Evolutionary conservation across 2,888 invertebrate species (phyloP).

Genomic region (Cosmia trapezina): DNA sequence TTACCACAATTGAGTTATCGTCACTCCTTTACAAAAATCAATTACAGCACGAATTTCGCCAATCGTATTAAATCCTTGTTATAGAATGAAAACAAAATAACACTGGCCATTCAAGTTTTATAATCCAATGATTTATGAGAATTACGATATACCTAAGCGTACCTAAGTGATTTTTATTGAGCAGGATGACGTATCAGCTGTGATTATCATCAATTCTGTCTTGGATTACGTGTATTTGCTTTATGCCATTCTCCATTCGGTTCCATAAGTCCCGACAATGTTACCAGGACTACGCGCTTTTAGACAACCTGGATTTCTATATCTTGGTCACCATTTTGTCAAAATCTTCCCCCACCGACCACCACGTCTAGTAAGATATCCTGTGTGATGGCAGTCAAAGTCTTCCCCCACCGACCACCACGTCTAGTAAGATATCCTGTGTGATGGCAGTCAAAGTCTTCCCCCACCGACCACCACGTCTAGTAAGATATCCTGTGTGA

Average conservation of each 20-base stretch:
- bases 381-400: no score
- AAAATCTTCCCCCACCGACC: not conserved
- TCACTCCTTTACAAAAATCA: slow-evolving; percentile 34
- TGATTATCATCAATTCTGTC: not conserved
- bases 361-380: not conserved
- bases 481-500: not conserved
- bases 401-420: not conserved
- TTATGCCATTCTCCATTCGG: not conserved
- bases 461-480: not conserved
- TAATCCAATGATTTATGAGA: not conserved
- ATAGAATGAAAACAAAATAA: not conserved
- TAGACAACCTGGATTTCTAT: no score
- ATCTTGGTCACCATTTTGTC: not conserved
- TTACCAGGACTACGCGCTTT: no score
- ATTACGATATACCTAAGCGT: no score
- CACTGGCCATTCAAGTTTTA: not conserved
- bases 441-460: no score
- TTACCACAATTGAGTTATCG: slow-evolving; percentile 27
- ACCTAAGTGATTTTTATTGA: not conserved
- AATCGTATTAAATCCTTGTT: slow-evolving; percentile 9
- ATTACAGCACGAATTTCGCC: slow-evolving; percentile 18
- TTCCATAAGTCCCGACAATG: not conserved
- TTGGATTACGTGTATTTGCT: not conserved
- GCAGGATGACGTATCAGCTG: not conserved
- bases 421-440: not conserved